These are phyloP conservation scores for Drosophila birchii DNA, from an alignment of 2,888 invertebrate genomes.

Conservation along the genomic window DNA sequence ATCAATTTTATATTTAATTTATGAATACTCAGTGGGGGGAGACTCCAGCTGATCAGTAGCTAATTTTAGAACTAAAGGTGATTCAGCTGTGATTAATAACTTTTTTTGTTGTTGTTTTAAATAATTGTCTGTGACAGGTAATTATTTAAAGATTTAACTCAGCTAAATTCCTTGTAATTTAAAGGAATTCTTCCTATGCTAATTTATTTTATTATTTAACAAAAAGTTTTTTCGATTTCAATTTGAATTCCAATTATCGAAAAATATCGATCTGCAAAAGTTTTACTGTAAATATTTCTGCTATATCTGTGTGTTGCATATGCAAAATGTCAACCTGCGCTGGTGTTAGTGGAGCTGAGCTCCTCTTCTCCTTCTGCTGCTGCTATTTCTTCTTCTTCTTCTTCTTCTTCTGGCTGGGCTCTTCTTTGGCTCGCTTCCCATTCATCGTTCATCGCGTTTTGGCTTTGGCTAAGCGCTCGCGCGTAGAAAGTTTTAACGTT, in stretches of 20 bases:
- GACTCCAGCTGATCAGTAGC: neutral
- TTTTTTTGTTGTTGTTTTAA: no score
- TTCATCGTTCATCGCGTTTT: constrained; percentile 60
- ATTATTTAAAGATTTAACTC: neutral
- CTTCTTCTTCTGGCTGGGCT: constrained; percentile 42
- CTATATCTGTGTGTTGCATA: constrained; percentile 2
- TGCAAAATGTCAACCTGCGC: constrained; percentile 12
- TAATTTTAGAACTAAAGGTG: neutral
- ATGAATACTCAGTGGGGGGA: constrained; percentile 2
- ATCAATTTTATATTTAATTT: constrained; percentile 4
- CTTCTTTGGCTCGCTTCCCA: constrained; percentile 33
- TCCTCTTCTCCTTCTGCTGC: constrained; percentile 6
- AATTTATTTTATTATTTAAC: no score
- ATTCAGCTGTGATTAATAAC: neutral
- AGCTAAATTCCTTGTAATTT: neutral
- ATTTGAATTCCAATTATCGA: neutral
- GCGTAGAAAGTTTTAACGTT: constrained; percentile 77
- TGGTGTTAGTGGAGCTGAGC: neutral
- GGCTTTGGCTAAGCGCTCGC: constrained; percentile 76
- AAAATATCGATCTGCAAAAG: neutral
- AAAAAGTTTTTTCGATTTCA: no score
- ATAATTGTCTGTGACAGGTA: neutral
- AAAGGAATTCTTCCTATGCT: neutral
- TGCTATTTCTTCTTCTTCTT: constrained; percentile 13
- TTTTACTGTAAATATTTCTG: constrained; percentile 2